Evolutionary conservation across 2,113 vertebrate genomes (phyloP).

Genomic region (Mirza zaza): DNA sequence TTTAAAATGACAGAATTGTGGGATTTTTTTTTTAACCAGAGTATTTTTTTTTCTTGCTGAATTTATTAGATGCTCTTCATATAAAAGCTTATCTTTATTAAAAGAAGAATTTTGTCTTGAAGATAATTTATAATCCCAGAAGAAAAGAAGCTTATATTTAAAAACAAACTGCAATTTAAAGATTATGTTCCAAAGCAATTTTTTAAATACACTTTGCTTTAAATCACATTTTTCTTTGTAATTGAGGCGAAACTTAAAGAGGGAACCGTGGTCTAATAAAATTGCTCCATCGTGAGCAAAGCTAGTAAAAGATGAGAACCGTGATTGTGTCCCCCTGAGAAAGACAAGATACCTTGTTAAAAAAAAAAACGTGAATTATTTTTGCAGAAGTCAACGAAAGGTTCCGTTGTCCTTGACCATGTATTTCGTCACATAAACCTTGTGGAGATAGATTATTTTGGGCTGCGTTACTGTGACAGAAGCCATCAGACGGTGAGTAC

Average conservation of each 20-base stretch:
- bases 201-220: neutral
- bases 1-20: slow-evolving; percentile 33
- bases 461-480: slow-evolving; percentile 93
- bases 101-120: neutral
- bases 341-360: slow-evolving; percentile 74
- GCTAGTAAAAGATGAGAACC: slow-evolving; percentile 75
- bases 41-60: neutral
- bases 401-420: slow-evolving; percentile 89
- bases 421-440: slow-evolving; percentile 93
- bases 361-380: slow-evolving; percentile 78
- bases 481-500: slow-evolving; percentile 93
- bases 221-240: neutral
- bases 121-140: neutral
- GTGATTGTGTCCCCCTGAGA: slow-evolving; percentile 71
- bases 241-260: slow-evolving; percentile 62
- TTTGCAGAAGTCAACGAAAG: slow-evolving; percentile 94
- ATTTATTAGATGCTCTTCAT: slow-evolving; percentile 2
- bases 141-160: slow-evolving; percentile 25
- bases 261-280: slow-evolving; percentile 49
- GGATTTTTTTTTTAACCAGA: slow-evolving; percentile 28
- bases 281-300: slow-evolving; percentile 19
- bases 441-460: slow-evolving; percentile 93
- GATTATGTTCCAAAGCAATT: slow-evolving; percentile 34
- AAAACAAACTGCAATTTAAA: neutral
- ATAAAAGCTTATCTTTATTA: slow-evolving; percentile 37